Base-by-base conservation (phyloP, 35 echinoderm and acorn worm species). In the Ophiothrix spiculata region DNA sequence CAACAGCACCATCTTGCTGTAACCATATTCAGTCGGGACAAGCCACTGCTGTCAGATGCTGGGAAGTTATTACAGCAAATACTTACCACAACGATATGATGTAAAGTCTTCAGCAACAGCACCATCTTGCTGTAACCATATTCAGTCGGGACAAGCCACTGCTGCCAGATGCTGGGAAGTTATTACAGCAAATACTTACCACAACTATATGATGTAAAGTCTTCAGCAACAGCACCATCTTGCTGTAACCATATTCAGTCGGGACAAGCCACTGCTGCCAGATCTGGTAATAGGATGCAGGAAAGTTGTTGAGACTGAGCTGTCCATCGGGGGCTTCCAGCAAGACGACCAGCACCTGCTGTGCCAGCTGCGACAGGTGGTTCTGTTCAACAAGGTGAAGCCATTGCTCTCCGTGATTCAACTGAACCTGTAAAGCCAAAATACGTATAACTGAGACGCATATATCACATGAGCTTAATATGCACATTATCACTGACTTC, bases 161-260 rank as follows among this genome's bases (percentile, higher is more conserved):
- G 74, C 11, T 76, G 74, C 10, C 33, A 76, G 14, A 76, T 12
- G 13, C 13, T 19, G 35, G 14, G 25, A 19, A 39, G n/a, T 74
- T 33, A n/a, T n/a, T n/a, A n/a, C n/a, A n/a, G n/a, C n/a, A n/a
- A n/a, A n/a, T n/a, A 80, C 91, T 93, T 76, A 99, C 96, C 77
- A 83, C 86, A 4, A 94, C 86, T n/a, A 99, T 84, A 80, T 94
- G 86, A 60, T 87, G 89, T 2, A 99, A 77, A 33, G 86, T 91
- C 21, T 91, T 94, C 35, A 99, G 69, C 1, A 99, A 78, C 17
- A 91, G 36, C 31, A 87, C 81, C 49, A 94, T 40, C 64, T 90
- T 90, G 81, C 96, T 99, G 39, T 94, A 94, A 25, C 96, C 96
- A 89, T 99, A 99, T 79, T 99, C 89, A 25, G 82, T 85, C 0